Evolutionary conservation across 1,140 invertebrate species (phyloP).

Genomic region (Palaemon carinicauda): DNA sequence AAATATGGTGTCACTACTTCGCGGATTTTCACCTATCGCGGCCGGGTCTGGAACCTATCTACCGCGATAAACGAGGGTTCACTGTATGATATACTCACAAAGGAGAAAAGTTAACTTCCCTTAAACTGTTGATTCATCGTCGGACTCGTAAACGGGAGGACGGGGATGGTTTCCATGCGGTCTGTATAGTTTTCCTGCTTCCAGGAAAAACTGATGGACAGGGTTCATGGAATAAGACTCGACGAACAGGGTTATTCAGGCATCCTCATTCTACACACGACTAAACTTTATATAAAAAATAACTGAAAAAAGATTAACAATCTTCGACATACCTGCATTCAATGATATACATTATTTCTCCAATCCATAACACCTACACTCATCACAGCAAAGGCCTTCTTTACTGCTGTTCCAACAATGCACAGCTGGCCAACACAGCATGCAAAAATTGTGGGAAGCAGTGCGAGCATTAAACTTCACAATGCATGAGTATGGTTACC

Average conservation of each 20-base stretch:
- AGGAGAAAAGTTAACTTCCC: too few relatives aligned
- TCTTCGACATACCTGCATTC: conserved; percentile 20
- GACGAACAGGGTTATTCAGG: conserved; percentile 49
- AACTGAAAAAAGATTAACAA: conserved; percentile 14
- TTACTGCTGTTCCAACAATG: conserved; percentile 38
- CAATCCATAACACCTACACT: conserved; percentile 43
- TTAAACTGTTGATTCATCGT: too few relatives aligned
- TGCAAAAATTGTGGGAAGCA: conserved; percentile 12
- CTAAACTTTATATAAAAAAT: conserved; percentile 13
- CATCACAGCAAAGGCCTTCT: conserved; percentile 47
- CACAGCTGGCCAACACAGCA: conserved; percentile 50
- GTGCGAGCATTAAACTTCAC: background rate
- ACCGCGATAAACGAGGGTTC: too few relatives aligned
- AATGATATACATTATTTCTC: conserved; percentile 42
- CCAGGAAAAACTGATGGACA: too few relatives aligned
- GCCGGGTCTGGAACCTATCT: too few relatives aligned
- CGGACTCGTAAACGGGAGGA: too few relatives aligned
- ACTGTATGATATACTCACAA: too few relatives aligned
- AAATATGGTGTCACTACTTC: too few relatives aligned
- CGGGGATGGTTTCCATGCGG: too few relatives aligned
- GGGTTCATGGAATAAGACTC: too few relatives aligned
- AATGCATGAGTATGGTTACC: background rate
- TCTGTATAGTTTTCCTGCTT: too few relatives aligned
- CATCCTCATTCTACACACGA: conserved; percentile 39
- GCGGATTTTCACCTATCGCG: too few relatives aligned